phyloP scores from a whole-genome alignment of 2,113 vertebrate genomes.

The Calonectris borealis region DNA sequence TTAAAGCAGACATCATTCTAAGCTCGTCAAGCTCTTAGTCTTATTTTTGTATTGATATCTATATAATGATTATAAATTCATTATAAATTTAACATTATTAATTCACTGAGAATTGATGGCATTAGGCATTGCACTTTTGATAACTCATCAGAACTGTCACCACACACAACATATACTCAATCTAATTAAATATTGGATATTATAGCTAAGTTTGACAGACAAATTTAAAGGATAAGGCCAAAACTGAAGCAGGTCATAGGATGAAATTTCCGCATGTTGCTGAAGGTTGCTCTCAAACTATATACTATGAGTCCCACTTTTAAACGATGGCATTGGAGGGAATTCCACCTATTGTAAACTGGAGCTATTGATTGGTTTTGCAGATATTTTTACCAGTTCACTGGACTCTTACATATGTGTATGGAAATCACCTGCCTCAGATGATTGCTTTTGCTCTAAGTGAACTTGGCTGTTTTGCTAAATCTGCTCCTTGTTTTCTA shows the following conservation, averaged over 20 bases:
- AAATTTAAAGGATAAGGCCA: background rate
- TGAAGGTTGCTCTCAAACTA: background rate
- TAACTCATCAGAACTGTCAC: background rate
- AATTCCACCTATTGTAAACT: background rate
- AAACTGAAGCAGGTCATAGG: background rate
- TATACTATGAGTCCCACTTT: background rate
- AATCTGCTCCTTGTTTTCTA: conserved; percentile 47
- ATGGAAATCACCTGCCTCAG: background rate
- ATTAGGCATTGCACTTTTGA: background rate
- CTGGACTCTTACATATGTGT: background rate
- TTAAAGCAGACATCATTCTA: background rate
- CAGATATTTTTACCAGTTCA: background rate
- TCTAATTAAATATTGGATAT: background rate
- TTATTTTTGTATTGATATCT: background rate
- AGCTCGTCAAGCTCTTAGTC: background rate
- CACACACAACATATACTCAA: background rate
- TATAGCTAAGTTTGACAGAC: background rate
- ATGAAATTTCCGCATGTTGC: background rate
- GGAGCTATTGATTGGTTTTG: background rate
- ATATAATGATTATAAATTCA: background rate
- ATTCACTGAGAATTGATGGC: background rate
- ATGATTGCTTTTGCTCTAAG: background rate
- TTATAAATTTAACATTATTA: background rate
- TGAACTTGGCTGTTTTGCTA: conserved; percentile 2
- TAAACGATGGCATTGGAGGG: background rate